Evolutionary conservation across 2,888 invertebrate species (phyloP).

Genomic region (Idaea biselata): DNA sequence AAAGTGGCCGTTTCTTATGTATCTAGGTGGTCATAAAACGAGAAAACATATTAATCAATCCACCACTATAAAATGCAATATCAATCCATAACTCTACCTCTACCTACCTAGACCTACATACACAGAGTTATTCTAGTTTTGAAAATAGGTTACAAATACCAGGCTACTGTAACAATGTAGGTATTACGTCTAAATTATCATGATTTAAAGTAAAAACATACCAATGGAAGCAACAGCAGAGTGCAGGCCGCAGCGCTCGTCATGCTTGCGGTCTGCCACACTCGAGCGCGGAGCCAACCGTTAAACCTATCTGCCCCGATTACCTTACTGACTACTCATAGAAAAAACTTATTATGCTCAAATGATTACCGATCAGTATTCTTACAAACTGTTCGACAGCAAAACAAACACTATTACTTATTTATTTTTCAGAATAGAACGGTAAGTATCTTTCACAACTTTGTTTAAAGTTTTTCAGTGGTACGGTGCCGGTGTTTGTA

Average conservation of each 20-base stretch:
- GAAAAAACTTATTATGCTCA: constrained; percentile 44
- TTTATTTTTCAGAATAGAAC: not conserved
- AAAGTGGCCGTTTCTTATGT: too few relatives aligned
- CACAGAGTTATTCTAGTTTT: not conserved
- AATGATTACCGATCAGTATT: constrained; percentile 28
- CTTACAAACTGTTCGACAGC: constrained; percentile 4
- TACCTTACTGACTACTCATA: constrained; percentile 65
- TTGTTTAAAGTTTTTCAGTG: constrained; percentile 33
- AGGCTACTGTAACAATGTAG: not conserved
- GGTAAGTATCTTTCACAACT: constrained; percentile 4
- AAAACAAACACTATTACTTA: constrained; percentile 30
- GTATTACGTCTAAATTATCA: constrained; percentile 1
- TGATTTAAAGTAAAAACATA: constrained; percentile 44
- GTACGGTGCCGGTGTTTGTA: constrained; percentile 27
- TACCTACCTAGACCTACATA: too few relatives aligned
- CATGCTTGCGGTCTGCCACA: constrained; percentile 79
- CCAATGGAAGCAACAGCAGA: constrained; percentile 68
- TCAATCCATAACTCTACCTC: too few relatives aligned
- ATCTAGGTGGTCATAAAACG: too few relatives aligned
- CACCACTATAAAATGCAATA: too few relatives aligned
- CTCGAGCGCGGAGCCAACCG: constrained; percentile 78
- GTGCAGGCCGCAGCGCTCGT: constrained; percentile 71
- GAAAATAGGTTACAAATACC: not conserved
- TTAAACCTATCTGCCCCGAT: constrained; percentile 80
- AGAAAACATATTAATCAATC: too few relatives aligned